These are phyloP conservation scores for Apamea crenata DNA, from an alignment of 2,888 invertebrate species.

Conservation along the genomic window DNA sequence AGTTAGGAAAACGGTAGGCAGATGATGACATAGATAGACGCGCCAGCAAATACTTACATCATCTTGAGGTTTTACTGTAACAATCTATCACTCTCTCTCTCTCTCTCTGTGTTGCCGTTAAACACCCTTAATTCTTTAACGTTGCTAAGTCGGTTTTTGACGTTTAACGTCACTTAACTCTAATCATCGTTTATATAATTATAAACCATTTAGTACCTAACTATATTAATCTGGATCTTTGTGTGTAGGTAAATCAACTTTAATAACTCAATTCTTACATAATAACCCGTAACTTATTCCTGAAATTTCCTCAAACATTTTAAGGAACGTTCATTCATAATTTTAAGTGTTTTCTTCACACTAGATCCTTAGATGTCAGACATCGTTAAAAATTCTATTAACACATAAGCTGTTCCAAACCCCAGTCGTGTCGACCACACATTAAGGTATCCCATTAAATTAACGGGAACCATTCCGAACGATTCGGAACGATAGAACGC, in stretches of 20 bases:
- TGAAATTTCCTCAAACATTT: slow-evolving; percentile 28
- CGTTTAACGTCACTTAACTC: neutral
- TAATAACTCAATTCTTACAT: slow-evolving; percentile 35
- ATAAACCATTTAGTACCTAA: neutral
- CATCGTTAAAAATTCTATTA: slow-evolving; percentile 62
- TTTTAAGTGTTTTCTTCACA: slow-evolving; percentile 46
- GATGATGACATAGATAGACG: neutral
- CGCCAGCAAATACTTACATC: neutral
- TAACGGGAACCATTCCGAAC: slow-evolving; percentile 79
- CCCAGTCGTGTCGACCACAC: slow-evolving; percentile 85
- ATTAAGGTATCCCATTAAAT: slow-evolving; percentile 83
- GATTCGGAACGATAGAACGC: slow-evolving; percentile 72
- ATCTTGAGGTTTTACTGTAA: neutral
- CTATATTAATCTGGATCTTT: neutral
- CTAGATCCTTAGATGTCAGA: slow-evolving; percentile 52
- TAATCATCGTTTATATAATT: neutral
- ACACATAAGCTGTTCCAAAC: slow-evolving; percentile 68
- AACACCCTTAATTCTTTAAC: neutral
- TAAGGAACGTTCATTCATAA: slow-evolving; percentile 42
- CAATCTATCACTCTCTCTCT: too few relatives aligned
- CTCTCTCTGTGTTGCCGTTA: too few relatives aligned
- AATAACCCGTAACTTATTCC: slow-evolving; percentile 31
- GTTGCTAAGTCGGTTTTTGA: neutral
- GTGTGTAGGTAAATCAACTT: slow-evolving; percentile 14
- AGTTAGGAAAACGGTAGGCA: too few relatives aligned